Conservation (phyloP, 2,888 invertebrate species). For the Thumatha senex region DNA sequence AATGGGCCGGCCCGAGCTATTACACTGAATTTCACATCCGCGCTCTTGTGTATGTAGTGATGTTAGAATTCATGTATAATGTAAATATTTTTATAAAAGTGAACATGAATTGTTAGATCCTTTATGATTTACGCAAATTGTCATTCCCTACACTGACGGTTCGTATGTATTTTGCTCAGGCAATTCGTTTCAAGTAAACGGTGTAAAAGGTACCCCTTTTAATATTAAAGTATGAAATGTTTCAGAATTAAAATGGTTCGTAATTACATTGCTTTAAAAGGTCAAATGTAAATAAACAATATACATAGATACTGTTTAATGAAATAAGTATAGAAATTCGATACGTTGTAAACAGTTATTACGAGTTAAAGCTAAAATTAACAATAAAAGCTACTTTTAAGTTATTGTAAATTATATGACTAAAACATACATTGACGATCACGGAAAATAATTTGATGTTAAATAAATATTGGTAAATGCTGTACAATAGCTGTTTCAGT, state of each 20-base stretch:
- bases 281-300: not conserved
- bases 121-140: slow-evolving; percentile 3
- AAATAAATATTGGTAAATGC: too few relatives aligned
- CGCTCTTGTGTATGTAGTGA: slow-evolving; percentile 14
- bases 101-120: slow-evolving; percentile 7
- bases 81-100: slow-evolving; percentile 1
- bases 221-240: not conserved
- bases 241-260: not conserved
- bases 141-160: not conserved
- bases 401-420: too few relatives aligned
- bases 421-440: too few relatives aligned
- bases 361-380: too few relatives aligned
- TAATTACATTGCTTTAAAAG: not conserved
- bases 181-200: not conserved
- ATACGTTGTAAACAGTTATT: too few relatives aligned
- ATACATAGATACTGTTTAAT: not conserved
- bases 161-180: not conserved
- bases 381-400: too few relatives aligned
- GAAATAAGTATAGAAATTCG: not conserved
- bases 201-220: not conserved
- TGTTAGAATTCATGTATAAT: slow-evolving; percentile 5
- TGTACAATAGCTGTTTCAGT: too few relatives aligned
- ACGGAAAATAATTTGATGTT: too few relatives aligned
- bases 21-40: slow-evolving; percentile 32
- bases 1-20: slow-evolving; percentile 36